phyloP scores from a whole-genome alignment of 53 echinoderm and acorn worm species.

The Temnopleurus reevesii region DNA sequence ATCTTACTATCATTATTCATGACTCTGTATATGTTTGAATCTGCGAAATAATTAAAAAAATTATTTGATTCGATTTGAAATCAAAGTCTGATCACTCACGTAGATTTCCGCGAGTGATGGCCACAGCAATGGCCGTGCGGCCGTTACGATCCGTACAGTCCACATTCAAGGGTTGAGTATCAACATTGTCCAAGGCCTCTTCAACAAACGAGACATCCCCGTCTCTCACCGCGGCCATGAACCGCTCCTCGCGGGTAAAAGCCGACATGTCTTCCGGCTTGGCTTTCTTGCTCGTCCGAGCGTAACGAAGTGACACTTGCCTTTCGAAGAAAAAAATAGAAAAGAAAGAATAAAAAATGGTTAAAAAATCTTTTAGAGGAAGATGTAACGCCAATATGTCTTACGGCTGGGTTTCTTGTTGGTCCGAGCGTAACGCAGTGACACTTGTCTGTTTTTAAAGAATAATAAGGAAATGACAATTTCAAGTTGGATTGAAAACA shows the following conservation, averaged over 20 bases:
- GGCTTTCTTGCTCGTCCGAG: neutral
- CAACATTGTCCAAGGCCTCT: slow-evolving; percentile 69
- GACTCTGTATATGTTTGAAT: too few relatives aligned
- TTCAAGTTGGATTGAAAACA: too few relatives aligned
- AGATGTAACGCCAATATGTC: slow-evolving; percentile 78
- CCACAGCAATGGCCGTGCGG: slow-evolving; percentile 73
- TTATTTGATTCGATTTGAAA: too few relatives aligned
- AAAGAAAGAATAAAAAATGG: too few relatives aligned
- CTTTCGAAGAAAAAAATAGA: neutral
- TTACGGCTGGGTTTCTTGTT: neutral
- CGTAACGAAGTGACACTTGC: slow-evolving; percentile 24
- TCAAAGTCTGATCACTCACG: neutral
- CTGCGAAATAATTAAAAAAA: too few relatives aligned
- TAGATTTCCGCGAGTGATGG: slow-evolving; percentile 71
- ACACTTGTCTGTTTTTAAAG: neutral
- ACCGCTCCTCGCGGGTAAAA: slow-evolving; percentile 82
- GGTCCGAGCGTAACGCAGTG: slow-evolving; percentile 9
- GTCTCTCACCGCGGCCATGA: slow-evolving; percentile 83
- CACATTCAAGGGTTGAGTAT: slow-evolving; percentile 68
- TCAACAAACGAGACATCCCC: slow-evolving; percentile 90
- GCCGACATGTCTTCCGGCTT: slow-evolving; percentile 68
- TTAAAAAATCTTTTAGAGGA: too few relatives aligned
- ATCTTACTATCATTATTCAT: too few relatives aligned
- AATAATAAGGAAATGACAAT: too few relatives aligned
- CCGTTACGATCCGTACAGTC: slow-evolving; percentile 78